Conservation (phyloP, 2,888 invertebrate species). For the Scaptomyza cyrtandrae region DNA sequence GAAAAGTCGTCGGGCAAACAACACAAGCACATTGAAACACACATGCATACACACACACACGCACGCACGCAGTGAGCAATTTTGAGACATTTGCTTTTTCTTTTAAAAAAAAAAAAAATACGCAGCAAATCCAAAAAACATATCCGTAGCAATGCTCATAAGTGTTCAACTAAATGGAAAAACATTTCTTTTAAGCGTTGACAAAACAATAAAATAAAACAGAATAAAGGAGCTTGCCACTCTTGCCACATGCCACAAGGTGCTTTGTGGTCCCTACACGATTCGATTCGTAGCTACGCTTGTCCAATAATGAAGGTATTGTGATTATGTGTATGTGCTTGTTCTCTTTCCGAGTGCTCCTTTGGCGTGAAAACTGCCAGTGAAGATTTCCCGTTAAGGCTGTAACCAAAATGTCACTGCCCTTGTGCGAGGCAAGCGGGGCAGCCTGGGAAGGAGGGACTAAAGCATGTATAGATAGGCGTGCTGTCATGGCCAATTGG, state of each 20-base stretch:
- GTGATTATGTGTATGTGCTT: constrained; percentile 43
- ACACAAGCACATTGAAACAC: constrained; percentile 27
- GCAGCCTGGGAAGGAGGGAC: neutral
- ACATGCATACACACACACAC: constrained; percentile 17
- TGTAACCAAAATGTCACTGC: constrained; percentile 31
- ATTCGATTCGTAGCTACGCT: constrained; percentile 51
- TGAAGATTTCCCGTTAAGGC: constrained; percentile 65
- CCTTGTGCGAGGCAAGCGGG: neutral
- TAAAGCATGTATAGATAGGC: constrained; percentile 16
- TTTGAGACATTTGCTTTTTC: constrained; percentile 64
- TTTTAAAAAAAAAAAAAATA: constrained; percentile 46
- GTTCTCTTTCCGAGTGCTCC: constrained; percentile 28
- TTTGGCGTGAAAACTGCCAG: constrained; percentile 67
- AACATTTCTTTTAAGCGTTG: constrained; percentile 79
- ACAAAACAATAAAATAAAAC: constrained; percentile 77
- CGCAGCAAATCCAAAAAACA: constrained; percentile 55
- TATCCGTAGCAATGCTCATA: constrained; percentile 74
- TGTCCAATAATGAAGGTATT: constrained; percentile 71
- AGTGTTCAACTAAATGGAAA: constrained; percentile 80
- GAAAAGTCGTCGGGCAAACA: constrained; percentile 69
- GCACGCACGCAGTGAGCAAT: constrained; percentile 21
- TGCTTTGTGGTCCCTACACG: constrained; percentile 53
- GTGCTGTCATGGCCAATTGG: constrained; percentile 58
- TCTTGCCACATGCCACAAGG: constrained; percentile 36
- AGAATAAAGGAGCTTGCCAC: neutral